Conservation (phyloP, 2,797 vertebrate genomes). For the Glyptemys insculpta region DNA sequence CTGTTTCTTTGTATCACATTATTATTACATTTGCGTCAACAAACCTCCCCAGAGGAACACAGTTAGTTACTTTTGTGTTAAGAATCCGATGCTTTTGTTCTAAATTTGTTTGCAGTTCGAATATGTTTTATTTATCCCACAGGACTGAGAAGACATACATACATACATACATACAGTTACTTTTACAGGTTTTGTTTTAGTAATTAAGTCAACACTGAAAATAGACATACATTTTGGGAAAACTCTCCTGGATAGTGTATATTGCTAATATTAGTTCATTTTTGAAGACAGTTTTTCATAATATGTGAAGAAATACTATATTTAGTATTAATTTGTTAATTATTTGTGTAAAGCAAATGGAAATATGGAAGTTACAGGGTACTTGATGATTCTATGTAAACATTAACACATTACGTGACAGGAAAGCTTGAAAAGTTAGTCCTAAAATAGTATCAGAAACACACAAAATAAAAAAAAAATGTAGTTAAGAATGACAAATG, state of each 20-base stretch:
- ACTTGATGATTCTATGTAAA: not conserved
- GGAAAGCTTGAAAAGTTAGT: constrained; percentile 35
- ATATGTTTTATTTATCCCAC: not conserved
- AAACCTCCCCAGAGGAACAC: not conserved
- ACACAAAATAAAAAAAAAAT: rapidly evolving
- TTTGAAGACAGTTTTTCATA: constrained; percentile 15
- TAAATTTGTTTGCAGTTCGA: not conserved
- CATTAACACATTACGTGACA: not conserved
- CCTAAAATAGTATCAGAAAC: not conserved
- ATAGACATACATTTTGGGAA: not conserved
- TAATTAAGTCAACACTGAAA: not conserved
- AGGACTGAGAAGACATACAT: not conserved
- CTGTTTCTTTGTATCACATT: not conserved
- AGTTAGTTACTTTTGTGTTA: not conserved
- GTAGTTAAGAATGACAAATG: not conserved
- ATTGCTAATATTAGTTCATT: constrained; percentile 1
- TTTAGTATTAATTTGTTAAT: not conserved
- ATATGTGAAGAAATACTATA: not conserved
- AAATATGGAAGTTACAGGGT: not conserved
- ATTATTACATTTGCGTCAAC: not conserved
- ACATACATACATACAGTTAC: not conserved
- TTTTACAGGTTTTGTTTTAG: not conserved
- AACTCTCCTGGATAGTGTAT: not conserved
- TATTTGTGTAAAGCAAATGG: not conserved
- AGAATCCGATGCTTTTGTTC: not conserved